These are phyloP conservation scores for Antheraea mylitta DNA, from an alignment of 1,140 invertebrate species.

Conservation along the genomic window DNA sequence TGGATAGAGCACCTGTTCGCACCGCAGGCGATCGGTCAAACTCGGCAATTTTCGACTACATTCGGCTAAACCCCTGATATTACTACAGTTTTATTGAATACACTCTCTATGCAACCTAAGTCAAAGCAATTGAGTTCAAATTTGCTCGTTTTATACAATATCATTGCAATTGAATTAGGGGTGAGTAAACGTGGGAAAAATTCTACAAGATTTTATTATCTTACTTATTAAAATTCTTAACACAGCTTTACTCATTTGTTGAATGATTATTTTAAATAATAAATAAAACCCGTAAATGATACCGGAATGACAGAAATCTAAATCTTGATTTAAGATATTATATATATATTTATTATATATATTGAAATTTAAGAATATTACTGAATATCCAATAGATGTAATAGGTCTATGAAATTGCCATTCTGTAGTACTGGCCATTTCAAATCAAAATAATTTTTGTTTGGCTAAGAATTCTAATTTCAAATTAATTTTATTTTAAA, in stretches of 20 bases:
- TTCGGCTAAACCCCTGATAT: conserved; percentile 23
- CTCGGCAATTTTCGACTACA: conserved; percentile 40
- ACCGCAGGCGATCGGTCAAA: conserved; percentile 45
- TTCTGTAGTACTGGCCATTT: too few relatives aligned
- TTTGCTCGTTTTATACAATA: background rate
- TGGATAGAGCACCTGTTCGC: conserved; percentile 68
- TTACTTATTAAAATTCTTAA: conserved; percentile 4
- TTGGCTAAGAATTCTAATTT: too few relatives aligned
- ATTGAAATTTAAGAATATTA: too few relatives aligned
- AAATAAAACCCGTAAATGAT: too few relatives aligned
- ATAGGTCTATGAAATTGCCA: too few relatives aligned
- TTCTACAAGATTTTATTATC: conserved; percentile 14
- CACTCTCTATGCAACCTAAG: background rate
- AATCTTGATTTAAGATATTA: too few relatives aligned
- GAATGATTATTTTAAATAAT: background rate
- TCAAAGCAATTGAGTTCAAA: background rate
- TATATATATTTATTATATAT: too few relatives aligned
- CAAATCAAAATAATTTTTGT: too few relatives aligned
- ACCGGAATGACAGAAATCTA: background rate
- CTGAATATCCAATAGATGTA: background rate
- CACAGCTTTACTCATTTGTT: background rate
- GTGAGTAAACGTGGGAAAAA: conserved; percentile 24
- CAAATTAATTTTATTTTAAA: too few relatives aligned
- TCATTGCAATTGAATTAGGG: background rate
- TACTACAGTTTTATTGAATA: background rate